Evolutionary conservation across 2,113 vertebrate species (phyloP), one percentile per base, ranked within the genome.

Genomic region (Leiothrix lutea): DNA sequence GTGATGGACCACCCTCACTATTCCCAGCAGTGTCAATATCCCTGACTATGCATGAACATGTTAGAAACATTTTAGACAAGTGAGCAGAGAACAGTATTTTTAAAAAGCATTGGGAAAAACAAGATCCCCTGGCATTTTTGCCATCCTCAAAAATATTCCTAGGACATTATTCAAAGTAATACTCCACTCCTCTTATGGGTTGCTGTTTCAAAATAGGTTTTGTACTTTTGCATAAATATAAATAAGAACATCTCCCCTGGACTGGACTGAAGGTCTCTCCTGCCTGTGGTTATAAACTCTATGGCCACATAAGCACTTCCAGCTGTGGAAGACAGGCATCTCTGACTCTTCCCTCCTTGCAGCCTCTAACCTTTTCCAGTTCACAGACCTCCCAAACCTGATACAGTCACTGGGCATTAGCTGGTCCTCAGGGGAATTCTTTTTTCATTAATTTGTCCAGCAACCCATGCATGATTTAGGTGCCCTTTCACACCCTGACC

Each of bases 1-100:
- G n/a, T 14, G 6, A 62, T 6, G 54, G 47, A 56, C 7, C 11
- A 1, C 1, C 12, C 12, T 5, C 2, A 2, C 12, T 66, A 8
- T 20, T 57, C 33, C 19, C 20, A 86, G 38, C 6, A 86, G 57
- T 24, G 20, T 18, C 44, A 66, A 35, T 71, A 84, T 36, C 48
- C 17, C 23, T 66, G 2, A 3, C 35, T 36, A 51, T 2, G 8
- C 12, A 51, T 8, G 14, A 84, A 62, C 8, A n/a, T 9, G 7
- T 61, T 33, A 54, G 47, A 94, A 69, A 57, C 3, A 29, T 33
- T 80, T 65, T 12, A 84, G 48, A 44, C 48, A 8, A 57, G 21
- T 44, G 9, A 89, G 9, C 4, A 62, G 24, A 57, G 7, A 93
- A 11, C 4, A 45, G 5, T 9, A 45, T 33, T 65, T 79, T 38